Evolutionary conservation across 2,113 vertebrate genomes (phyloP).

Genomic region (Gopherus flavomarginatus): DNA sequence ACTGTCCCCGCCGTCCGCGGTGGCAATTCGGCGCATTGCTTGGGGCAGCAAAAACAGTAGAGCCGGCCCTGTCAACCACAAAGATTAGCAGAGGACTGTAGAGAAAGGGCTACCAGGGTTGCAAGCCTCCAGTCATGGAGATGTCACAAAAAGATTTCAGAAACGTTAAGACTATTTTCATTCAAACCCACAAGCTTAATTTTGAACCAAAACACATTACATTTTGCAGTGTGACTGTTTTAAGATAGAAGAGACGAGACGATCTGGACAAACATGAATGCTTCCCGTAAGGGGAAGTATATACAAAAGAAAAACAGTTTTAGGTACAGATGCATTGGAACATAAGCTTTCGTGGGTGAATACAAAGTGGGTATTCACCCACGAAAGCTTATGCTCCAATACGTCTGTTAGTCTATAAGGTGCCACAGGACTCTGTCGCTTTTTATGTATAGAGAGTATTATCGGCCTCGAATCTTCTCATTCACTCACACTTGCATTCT

Average conservation of each 20-base stretch:
- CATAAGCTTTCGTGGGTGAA: no score
- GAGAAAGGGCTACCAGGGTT: background rate
- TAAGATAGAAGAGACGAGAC: background rate
- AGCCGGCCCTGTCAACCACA: background rate
- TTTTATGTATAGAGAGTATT: background rate
- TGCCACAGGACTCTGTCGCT: no score
- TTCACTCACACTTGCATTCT: background rate
- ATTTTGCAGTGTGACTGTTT: background rate
- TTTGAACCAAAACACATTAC: background rate
- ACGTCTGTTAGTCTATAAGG: no score
- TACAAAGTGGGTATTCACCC: no score
- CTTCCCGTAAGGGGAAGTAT: background rate
- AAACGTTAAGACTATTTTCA: background rate
- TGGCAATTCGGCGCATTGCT: no score
- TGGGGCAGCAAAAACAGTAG: no score
- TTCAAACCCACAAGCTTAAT: background rate
- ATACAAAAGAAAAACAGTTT: background rate
- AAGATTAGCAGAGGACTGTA: background rate
- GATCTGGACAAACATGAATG: background rate
- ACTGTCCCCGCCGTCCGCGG: no score
- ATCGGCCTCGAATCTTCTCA: background rate
- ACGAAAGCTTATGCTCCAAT: no score
- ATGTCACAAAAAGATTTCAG: background rate
- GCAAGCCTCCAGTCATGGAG: background rate
- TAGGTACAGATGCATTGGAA: background rate